These are phyloP conservation scores for Chelmon rostratus DNA, from an alignment of 2,797 vertebrate species.

Conservation along the genomic window DNA sequence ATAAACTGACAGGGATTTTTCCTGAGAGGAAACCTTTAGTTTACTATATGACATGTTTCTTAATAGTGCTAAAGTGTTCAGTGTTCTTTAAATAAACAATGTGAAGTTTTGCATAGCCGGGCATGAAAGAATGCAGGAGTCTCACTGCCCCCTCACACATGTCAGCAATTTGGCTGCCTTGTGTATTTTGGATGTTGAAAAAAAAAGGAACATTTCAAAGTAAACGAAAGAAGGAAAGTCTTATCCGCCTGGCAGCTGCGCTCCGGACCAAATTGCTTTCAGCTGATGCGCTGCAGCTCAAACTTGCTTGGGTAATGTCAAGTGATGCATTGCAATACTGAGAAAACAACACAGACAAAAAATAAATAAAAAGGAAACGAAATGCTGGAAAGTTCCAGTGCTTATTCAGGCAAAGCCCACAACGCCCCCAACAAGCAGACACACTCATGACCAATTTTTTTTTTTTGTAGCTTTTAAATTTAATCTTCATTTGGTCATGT, in stretches of 20 bases:
- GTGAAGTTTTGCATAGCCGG: slow-evolving; percentile 92
- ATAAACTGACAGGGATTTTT: slow-evolving; percentile 91
- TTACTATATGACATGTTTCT: slow-evolving; percentile 95
- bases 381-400: slow-evolving; percentile 84
- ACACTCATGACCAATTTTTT: slow-evolving; percentile 18
- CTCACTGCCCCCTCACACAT: slow-evolving; percentile 93
- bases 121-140: slow-evolving; percentile 95
- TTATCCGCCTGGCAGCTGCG: slow-evolving; percentile 94
- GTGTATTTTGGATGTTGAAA: slow-evolving; percentile 95
- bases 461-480: slow-evolving; percentile 15
- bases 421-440: slow-evolving; percentile 39
- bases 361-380: slow-evolving; percentile 87
- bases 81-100: slow-evolving; percentile 97
- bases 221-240: slow-evolving; percentile 96
- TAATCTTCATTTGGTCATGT: slow-evolving; percentile 22
- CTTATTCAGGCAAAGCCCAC: slow-evolving; percentile 73
- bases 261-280: slow-evolving; percentile 95
- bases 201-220: slow-evolving; percentile 96
- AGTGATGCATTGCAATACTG: slow-evolving; percentile 90
- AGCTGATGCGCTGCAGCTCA: slow-evolving; percentile 93
- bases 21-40: slow-evolving; percentile 92
- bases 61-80: slow-evolving; percentile 96
- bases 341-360: slow-evolving; percentile 88
- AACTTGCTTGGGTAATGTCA: slow-evolving; percentile 94
- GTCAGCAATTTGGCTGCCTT: slow-evolving; percentile 98